Base-by-base conservation (phyloP, 2,113 vertebrate genomes). In the Lamprologus callipterus region DNA sequence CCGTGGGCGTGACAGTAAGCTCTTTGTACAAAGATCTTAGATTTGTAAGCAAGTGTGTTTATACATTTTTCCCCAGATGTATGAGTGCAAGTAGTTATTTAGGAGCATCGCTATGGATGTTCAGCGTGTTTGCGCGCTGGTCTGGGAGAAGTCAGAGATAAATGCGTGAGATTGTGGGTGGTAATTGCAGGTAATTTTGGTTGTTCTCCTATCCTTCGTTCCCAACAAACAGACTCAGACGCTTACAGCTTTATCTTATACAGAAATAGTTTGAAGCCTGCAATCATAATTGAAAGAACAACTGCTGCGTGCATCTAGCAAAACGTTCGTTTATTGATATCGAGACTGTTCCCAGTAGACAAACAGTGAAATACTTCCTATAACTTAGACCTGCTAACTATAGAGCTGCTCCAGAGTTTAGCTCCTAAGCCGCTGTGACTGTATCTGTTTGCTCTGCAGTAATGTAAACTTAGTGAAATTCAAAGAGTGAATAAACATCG, bases 121-220 rank as follows among this genome's bases (percentile, higher is more conserved):
- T 89, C 79, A n/a, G 26, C 4, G 17, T 45, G 80, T 78, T 85
- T 83, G 68, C 4, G 45, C 4, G 12, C 3, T 23, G 33, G 80
- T 81, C 81, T 57, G 55, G 80, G 86, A 63, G 85, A 88, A 87
- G 87, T 81, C 80, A 28, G 80, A 89, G 80, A 92, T 87, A 90
- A 91, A 90, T 81, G 79, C 85, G 53, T 17, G 47, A 87, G 87
- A 85, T 83, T 63, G 89, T 90, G 87, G 89, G 93, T 86, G 88
- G 92, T 95, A 93, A 95, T 92, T 95, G 84, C 89, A 93, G 93
- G 94, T 94, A 88, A 95, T 94, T 93, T 92, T 82, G 87, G 80
- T 88, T 85, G 81, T 68, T 89, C 84, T 60, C 40, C 83, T 86
- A 87, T 58, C 80, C 85, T 82, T 79, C 57, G 63, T 83, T 88